Evolutionary conservation across 2,888 invertebrate species (phyloP), one percentile per base, ranked within the genome.

Genomic region (Scaptomyza reducta): DNA sequence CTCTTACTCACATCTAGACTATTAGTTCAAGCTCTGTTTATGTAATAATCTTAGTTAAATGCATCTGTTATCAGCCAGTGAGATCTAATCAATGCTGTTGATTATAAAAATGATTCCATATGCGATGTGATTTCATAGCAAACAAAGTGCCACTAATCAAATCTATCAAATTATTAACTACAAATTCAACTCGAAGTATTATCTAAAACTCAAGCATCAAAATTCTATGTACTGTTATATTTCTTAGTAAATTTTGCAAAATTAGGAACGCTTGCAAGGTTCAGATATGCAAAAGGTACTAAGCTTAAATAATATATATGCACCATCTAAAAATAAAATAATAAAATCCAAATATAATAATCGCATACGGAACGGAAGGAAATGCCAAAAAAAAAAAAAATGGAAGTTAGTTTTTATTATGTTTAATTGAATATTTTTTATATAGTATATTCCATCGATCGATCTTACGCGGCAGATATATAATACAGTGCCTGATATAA

Each of bases 41-140:
- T 51, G 44, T 44, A 22, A 22, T 44, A 53, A 16, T 29, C 14
- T 54, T 44, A 44, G 42, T 53, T 41, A 14, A 41, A 41, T 16
- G 29, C 27, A 16, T 53, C 13, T 41, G 11, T 53, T 44, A 54
- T 47, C 54, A 54, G 54, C 54, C 44, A 29, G 38, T 47, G 27
- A 56, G 35, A 38, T 56, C 56, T 56, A 38, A 40, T 29, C 38
- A 56, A 46, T 27, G 55, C 27, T 29, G 13, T 45, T 55, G 35
- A 54, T 40, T 31, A 27, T 40, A 14, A n/a, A 38, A 50, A 38
- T 25, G 11, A 14, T 50, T 38, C 13, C 38, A 35, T 35, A 25
- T 22, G 35, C 22, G 7, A 50, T 50, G 49, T 22, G 22, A 38
- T 14, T 38, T 9, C 9, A 38, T 9, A 38, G 22, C 22, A 22